Conservation (phyloP, 2,797 vertebrate genomes). For the Borostomias antarcticus region DNA sequence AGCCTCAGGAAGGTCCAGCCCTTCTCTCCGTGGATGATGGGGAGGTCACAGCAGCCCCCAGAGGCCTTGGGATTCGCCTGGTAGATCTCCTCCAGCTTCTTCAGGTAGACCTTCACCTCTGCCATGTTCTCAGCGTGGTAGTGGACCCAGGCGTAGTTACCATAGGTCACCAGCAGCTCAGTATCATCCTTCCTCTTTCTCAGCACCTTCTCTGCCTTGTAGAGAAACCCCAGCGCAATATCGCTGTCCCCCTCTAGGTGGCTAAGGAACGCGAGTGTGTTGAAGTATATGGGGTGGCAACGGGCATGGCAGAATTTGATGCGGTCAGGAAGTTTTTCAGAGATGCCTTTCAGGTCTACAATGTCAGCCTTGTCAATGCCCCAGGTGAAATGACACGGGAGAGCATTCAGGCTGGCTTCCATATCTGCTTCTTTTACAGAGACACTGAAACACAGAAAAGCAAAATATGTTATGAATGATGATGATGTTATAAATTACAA, state of each 20-base stretch:
- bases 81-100: constrained; percentile 49
- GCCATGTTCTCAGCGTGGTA: constrained; percentile 47
- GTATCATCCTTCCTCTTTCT: constrained; percentile 26
- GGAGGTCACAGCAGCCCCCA: constrained; percentile 42
- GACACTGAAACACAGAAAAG: background rate
- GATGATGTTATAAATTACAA: too few species aligned
- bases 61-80: constrained; percentile 41
- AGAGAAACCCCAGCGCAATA: constrained; percentile 54
- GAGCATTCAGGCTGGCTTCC: constrained; percentile 49
- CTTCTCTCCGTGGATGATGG: constrained; percentile 59
- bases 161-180: constrained; percentile 60
- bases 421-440: background rate
- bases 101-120: constrained; percentile 41
- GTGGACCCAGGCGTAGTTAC: constrained; percentile 69
- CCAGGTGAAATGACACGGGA: constrained; percentile 74
- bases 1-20: constrained; percentile 60
- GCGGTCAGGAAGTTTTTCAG: constrained; percentile 42
- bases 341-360: background rate
- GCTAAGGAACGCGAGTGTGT: constrained; percentile 65
- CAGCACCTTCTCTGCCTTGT: constrained; percentile 42
- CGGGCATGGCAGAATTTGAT: constrained; percentile 26
- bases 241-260: constrained; percentile 41
- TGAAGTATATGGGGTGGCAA: constrained; percentile 46
- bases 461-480: background rate
- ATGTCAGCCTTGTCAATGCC: constrained; percentile 45